Base-by-base conservation (phyloP, 2,888 invertebrate species). In the Tipula lateralis region DNA sequence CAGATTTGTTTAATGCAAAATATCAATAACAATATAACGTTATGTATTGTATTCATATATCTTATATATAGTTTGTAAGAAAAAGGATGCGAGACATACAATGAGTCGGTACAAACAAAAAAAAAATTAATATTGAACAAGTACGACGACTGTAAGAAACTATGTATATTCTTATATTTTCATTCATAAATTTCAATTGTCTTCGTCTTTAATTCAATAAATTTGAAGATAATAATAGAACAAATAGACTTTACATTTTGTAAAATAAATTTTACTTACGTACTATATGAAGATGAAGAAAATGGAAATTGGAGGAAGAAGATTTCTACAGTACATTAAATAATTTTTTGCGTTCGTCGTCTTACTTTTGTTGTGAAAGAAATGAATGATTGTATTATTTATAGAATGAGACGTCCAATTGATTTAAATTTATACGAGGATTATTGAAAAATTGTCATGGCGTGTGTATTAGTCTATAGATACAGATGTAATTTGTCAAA, bases 131-230 rank as follows among this genome's bases (percentile, higher is more conserved):
- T 24, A 4, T 7, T 16, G 16, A n/a, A 44, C 44, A 16, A 44
- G 16, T 50, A 66, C 9, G 66, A 66, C 9, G 66, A 24, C 24
- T 24, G 7, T 24, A 66, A 66, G 1, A 24, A 66, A 66, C 24
- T 66, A 9, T 66, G 66, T 66, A 44, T 44, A 16, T 50, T 66
- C 24, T 9, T 66, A 24, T 24, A 4, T 66, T 66, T 66, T 66
- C 66, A 66, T 66, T 66, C 66, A 66, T 66, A 66, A 66, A 66
- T 66, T 24, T 66, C 66, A 66, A 66, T 66, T 66, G 66, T 66
- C 66, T 66, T 66, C 66, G 66, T 66, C 24, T 66, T 66, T 66
- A 66, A 66, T 66, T 66, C 66, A 66, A 66, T 66, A 66, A 66
- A 66, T 66, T 66, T 66, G 19, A 24, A 66, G 66, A 66, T 66